phyloP scores from a whole-genome alignment of 1,140 invertebrate species.

The Asobara japonica region DNA sequence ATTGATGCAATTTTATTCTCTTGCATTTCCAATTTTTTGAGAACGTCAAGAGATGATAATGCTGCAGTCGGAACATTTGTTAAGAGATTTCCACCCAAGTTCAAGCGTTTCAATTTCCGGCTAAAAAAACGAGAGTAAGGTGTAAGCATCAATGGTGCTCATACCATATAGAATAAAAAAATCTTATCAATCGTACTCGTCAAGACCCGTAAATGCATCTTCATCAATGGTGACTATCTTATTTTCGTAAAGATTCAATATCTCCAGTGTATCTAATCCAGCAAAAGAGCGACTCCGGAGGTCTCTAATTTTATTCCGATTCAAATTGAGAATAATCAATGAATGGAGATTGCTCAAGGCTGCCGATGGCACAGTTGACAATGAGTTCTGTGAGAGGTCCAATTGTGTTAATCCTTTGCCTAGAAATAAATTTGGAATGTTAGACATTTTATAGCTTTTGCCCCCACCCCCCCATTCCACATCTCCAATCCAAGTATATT shows the following conservation, averaged over 20 bases:
- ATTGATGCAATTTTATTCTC: slow-evolving; percentile 84
- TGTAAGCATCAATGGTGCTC: no score
- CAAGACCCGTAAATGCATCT: slow-evolving; percentile 84
- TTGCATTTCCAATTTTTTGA: slow-evolving; percentile 88
- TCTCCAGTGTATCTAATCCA: slow-evolving; percentile 85
- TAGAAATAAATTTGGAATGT: slow-evolving; percentile 55
- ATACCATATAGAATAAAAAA: no score
- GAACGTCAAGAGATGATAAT: slow-evolving; percentile 77
- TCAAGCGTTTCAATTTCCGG: slow-evolving; percentile 81
- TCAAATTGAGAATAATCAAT: slow-evolving; percentile 87
- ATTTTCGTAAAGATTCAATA: slow-evolving; percentile 89
- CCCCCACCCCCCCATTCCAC: no score
- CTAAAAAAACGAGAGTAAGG: slow-evolving; percentile 60
- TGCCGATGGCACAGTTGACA: slow-evolving; percentile 79
- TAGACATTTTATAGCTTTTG: no score
- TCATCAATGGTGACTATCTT: slow-evolving; percentile 80
- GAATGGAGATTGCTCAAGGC: slow-evolving; percentile 83
- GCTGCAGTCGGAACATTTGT: slow-evolving; percentile 79
- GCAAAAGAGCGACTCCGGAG: slow-evolving; percentile 83
- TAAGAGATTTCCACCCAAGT: slow-evolving; percentile 86
- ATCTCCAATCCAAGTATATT: no score
- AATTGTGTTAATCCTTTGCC: slow-evolving; percentile 84
- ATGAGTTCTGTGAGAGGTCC: slow-evolving; percentile 83
- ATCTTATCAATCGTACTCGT: slow-evolving; percentile 76
- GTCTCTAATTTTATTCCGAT: slow-evolving; percentile 84